Percentiles rank a stretch among this genome's conserved stretches.
Evolutionary conservation across 2,888 invertebrate species (phyloP).

Genomic region (Alloplasta piceator): DNA sequence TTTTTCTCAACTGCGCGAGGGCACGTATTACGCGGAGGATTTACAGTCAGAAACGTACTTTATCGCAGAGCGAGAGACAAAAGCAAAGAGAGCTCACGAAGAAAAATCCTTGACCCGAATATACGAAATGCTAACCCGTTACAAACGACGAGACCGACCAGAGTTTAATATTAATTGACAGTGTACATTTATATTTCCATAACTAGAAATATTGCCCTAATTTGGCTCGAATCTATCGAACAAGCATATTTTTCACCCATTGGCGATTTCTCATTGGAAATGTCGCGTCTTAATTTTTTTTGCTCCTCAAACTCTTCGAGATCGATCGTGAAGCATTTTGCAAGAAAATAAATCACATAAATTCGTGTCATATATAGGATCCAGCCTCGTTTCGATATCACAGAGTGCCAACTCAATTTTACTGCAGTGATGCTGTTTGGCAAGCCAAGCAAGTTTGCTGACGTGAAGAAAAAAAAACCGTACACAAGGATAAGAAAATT

Average conservation of each 20-base stretch:
- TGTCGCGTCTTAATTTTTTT: neutral
- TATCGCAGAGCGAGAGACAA: neutral
- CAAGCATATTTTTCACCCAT: neutral
- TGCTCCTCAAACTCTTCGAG: neutral
- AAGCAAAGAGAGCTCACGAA: neutral
- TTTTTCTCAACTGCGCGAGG: slow-evolving; percentile 24
- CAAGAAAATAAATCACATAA: slow-evolving; percentile 21
- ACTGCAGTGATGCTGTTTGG: slow-evolving; percentile 42
- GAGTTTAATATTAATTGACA: slow-evolving; percentile 41
- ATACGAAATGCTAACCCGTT: slow-evolving; percentile 23
- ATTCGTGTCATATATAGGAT: slow-evolving; percentile 10
- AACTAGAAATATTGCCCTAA: neutral
- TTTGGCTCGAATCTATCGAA: neutral
- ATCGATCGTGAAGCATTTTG: slow-evolving; percentile 17
- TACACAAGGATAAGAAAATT: slow-evolving; percentile 4
- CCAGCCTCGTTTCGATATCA: slow-evolving; percentile 17
- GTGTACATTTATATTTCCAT: neutral
- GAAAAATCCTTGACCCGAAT: slow-evolving; percentile 60
- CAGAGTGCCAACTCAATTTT: slow-evolving; percentile 43
- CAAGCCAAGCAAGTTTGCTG: slow-evolving; percentile 26
- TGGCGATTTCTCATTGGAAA: neutral
- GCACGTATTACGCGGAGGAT: slow-evolving; percentile 28
- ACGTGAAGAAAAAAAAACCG: slow-evolving; percentile 14
- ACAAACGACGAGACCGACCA: slow-evolving; percentile 9
- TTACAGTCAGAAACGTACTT: slow-evolving; percentile 30